Percentiles rank a stretch among this genome's conserved stretches.
These are phyloP conservation scores for Calliopum simillimum DNA, from an alignment of 2,888 invertebrate genomes.

Conservation along the genomic window DNA sequence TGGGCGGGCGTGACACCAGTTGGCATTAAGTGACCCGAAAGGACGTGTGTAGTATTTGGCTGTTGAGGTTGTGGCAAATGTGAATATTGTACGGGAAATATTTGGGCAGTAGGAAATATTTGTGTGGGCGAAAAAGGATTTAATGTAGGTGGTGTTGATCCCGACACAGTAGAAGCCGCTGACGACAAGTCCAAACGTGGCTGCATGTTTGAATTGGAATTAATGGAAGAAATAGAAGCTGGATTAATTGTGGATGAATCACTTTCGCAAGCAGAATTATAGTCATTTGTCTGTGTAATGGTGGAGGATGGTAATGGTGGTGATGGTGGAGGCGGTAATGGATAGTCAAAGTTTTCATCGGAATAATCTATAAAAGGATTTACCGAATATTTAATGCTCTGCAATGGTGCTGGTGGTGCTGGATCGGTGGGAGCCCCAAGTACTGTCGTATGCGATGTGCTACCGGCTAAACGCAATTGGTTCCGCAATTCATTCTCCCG, in stretches of 20 bases:
- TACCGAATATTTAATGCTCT: constrained; percentile 58
- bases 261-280: constrained; percentile 45
- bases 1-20: neutral
- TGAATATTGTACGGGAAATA: constrained; percentile 66
- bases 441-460: constrained; percentile 47
- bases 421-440: constrained; percentile 54
- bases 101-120: constrained; percentile 67
- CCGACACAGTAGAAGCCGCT: constrained; percentile 37
- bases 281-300: constrained; percentile 36
- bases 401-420: constrained; percentile 47
- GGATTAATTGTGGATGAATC: constrained; percentile 47
- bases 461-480: constrained; percentile 51
- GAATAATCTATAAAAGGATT: constrained; percentile 63
- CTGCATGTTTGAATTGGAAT: constrained; percentile 47
- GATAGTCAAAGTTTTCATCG: constrained; percentile 57
- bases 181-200: constrained; percentile 44
- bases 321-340: constrained; percentile 54
- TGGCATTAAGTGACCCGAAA: constrained; percentile 32
- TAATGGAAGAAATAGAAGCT: constrained; percentile 42
- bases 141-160: constrained; percentile 46
- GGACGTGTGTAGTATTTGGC: constrained; percentile 53
- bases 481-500: constrained; percentile 66
- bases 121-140: constrained; percentile 60
- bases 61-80: constrained; percentile 66
- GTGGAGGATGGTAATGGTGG: constrained; percentile 17